Conservation (phyloP, 2,888 invertebrate species). For the Aplocera efformata region DNA sequence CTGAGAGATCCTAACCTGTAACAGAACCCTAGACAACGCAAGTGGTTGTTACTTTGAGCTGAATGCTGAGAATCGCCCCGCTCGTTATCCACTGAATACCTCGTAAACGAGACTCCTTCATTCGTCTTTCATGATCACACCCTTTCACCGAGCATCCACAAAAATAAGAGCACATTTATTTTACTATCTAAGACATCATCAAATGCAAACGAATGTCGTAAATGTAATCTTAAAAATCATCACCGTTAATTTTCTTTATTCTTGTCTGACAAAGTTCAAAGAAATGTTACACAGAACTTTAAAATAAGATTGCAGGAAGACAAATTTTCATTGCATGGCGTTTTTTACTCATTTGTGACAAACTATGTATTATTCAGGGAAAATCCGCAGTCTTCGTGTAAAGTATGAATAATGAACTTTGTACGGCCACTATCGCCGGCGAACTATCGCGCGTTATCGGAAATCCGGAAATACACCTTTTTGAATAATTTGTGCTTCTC, state of each 20-base stretch:
- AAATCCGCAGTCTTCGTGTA: constrained; percentile 34
- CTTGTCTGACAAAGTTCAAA: too few species aligned
- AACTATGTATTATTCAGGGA: constrained; percentile 43
- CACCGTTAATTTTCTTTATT: too few species aligned
- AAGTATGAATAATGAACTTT: constrained; percentile 37
- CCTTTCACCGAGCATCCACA: constrained; percentile 41
- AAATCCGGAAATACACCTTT: constrained; percentile 14
- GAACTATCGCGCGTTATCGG: constrained; percentile 23
- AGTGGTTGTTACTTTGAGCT: constrained; percentile 37
- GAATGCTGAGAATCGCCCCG: constrained; percentile 36
- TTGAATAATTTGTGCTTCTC: neutral
- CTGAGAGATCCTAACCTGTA: constrained; percentile 15
- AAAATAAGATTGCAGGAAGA: too few species aligned
- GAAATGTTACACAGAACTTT: too few species aligned
- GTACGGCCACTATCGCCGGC: constrained; percentile 21
- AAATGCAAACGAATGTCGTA: too few species aligned
- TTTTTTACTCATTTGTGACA: constrained; percentile 26
- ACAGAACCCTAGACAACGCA: constrained; percentile 11
- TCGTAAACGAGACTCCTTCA: constrained; percentile 56
- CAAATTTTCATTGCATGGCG: constrained; percentile 18
- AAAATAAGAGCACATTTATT: constrained; percentile 29
- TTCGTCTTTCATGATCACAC: constrained; percentile 44
- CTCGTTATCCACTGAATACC: constrained; percentile 59
- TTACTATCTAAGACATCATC: constrained; percentile 16
- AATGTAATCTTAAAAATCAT: too few species aligned